Base-by-base conservation (phyloP, 2,888 invertebrate species). In the Tanytarsus gracilentus region DNA sequence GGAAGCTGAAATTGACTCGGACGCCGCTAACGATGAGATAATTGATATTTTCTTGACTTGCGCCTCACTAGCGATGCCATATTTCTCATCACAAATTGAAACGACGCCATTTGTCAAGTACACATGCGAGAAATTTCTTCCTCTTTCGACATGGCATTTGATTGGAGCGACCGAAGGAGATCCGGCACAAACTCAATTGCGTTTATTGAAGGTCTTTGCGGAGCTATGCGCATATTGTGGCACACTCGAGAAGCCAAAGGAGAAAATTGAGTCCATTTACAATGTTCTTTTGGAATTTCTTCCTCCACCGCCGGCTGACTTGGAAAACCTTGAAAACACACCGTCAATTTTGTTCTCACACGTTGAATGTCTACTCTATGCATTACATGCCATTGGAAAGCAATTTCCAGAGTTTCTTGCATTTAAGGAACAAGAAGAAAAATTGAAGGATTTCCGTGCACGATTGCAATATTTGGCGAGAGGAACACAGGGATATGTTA, bases 301-400 rank as follows among this genome's bases (percentile, higher is more conserved):
- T 82, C 95, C 94, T 4, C 78, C 89, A 65, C 94, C 95, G 16
- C 89, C 93, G 60, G 74, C 83, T 59, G 84, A 84, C 64, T 80
- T 78, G 65, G 77, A 80, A 64, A n/a, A n/a, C n/a, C 72, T 77
- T 27, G 76, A 75, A 39, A 75, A 83, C 48, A 81, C 85, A 64
- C 92, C 93, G n/a, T 86, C 88, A 62, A 80, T 96, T 52, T 86
- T 95, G 71, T 96, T 96, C 70, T 91, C 95, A 33, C 86, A 88
- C 69, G 91, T 96, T 2, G 97, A 97, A 76, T 93, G 93, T 76
- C 79, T 95, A 30, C 78, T 97, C 66, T 95, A 72, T 65, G 79
- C 81, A 9, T 74, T 85, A 48, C 85, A 85, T 68, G 86, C 88
- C 60, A 65, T 97, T 49, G 91, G 88, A 59, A 81, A 86, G 64